Evolutionary conservation across 2,113 vertebrate species (phyloP).

Genomic region (Sigmodon hispidus): DNA sequence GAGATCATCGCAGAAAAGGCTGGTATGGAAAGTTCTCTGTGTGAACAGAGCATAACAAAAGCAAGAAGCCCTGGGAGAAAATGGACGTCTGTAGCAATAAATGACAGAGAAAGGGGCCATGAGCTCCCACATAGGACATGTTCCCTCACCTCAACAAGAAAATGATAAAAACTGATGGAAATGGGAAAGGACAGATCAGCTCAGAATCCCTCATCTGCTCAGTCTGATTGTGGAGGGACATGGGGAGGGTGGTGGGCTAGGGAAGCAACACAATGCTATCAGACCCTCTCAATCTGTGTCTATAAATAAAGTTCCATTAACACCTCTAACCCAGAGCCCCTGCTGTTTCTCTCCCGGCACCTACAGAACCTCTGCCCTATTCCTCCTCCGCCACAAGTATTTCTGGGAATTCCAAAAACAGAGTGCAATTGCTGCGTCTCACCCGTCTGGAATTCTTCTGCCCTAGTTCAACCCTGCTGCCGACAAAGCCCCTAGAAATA

Average conservation of each 20-base stretch:
- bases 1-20: neutral
- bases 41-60: neutral
- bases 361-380: slow-evolving; percentile 72
- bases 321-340: slow-evolving; percentile 59
- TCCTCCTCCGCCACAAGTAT: slow-evolving; percentile 73
- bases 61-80: neutral
- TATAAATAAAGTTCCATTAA: slow-evolving; percentile 78
- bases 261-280: slow-evolving; percentile 47
- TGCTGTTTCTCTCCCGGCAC: slow-evolving; percentile 75
- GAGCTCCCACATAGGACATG: neutral
- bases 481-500: slow-evolving; percentile 14
- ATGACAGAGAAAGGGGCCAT: neutral
- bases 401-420: slow-evolving; percentile 75
- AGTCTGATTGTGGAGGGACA: neutral
- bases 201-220: neutral
- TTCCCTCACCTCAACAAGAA: neutral
- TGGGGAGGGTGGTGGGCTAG: neutral
- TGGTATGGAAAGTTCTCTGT: neutral
- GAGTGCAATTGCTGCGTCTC: slow-evolving; percentile 49
- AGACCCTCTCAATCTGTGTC: slow-evolving; percentile 52
- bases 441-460: slow-evolving; percentile 55
- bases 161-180: slow-evolving; percentile 46
- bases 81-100: neutral
- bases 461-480: slow-evolving; percentile 44
- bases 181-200: neutral